Base-by-base conservation (phyloP, 2,113 vertebrate genomes). In the Mohoua ochrocephala region DNA sequence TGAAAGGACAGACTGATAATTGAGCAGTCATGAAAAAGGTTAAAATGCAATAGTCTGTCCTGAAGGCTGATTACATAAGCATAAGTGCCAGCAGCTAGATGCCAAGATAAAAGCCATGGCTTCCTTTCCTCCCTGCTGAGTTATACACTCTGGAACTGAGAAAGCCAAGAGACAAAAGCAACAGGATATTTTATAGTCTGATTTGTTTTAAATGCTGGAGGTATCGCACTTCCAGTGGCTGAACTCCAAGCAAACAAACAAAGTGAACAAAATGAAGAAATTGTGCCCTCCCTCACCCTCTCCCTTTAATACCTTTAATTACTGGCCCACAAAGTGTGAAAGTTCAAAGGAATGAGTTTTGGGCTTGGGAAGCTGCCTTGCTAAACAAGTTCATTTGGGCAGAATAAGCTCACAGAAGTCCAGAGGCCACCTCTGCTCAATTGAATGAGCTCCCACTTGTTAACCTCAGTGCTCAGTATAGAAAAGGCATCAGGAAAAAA, bases 81-180 rank as follows among this genome's bases (percentile, higher is more conserved):
- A 1, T 69, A 87, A 90, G 59, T 90, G 78, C 84, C 84, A 90
- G 57, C n/a, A 92, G 78, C 30, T 89, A 71, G 75, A 73, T 92
- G 90, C 92, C 91, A 96, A 95, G 84, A 84, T 88, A 74, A 94
- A 96, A 97, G 52, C 88, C 37, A 13, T 57, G 65, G 70, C 87
- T 95, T 95, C 75, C 88, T 91, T 95, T 86, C 23, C 88, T 92
- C 87, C 86, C 79, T 91, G 74, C 85, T 91, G 81, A 79, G 69
- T 87, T 78, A 75, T 57, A 75, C 52, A 53, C 53, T 84, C 57
- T 73, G 75, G 45, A 78, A 70, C 71, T 2, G 5, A 93, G 84
- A 45, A 67, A 91, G 64, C 73, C 74, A 93, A 91, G 74, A 83
- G 73, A 76, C 45, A 93, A 92, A 88, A 92, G 45, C 45, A 71